Evolutionary conservation across 2,113 vertebrate species (phyloP).

Genomic region (Gavialis gangeticus): DNA sequence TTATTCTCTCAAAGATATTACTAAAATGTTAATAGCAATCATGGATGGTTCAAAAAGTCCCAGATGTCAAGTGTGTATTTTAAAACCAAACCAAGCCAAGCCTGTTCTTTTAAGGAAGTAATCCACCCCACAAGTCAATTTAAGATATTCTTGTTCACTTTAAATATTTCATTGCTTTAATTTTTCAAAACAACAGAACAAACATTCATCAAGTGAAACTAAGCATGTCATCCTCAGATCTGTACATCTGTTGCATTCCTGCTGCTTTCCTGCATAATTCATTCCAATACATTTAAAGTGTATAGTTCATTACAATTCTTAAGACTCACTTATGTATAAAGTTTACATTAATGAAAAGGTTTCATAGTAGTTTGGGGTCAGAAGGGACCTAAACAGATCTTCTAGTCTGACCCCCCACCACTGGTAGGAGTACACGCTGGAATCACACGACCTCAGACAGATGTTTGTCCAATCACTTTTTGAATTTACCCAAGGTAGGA

Average conservation of each 20-base stretch:
- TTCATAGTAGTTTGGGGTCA: too few relatives aligned
- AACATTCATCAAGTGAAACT: conserved; percentile 86
- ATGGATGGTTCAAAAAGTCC: background rate
- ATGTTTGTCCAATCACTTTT: too few relatives aligned
- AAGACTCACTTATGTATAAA: conserved; percentile 53
- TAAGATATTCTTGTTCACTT: conserved; percentile 77
- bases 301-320: conserved; percentile 74
- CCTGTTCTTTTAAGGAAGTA: conserved; percentile 50
- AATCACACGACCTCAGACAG: too few relatives aligned
- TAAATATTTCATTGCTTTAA: conserved; percentile 86
- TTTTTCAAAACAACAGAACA: conserved; percentile 85
- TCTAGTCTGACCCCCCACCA: too few relatives aligned
- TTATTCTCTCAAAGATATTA: background rate
- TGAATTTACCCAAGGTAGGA: too few relatives aligned
- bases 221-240: conserved; percentile 81
- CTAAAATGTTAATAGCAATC: background rate
- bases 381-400: too few relatives aligned
- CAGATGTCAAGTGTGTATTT: conserved; percentile 44
- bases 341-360: conserved; percentile 60
- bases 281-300: conserved; percentile 80
- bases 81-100: background rate
- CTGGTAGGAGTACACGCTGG: too few relatives aligned
- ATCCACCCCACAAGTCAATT: conserved; percentile 70
- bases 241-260: conserved; percentile 80
- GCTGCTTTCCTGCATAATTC: conserved; percentile 83